Base-by-base conservation (phyloP, 2,113 vertebrate species). In the Coreoperca whiteheadi region DNA sequence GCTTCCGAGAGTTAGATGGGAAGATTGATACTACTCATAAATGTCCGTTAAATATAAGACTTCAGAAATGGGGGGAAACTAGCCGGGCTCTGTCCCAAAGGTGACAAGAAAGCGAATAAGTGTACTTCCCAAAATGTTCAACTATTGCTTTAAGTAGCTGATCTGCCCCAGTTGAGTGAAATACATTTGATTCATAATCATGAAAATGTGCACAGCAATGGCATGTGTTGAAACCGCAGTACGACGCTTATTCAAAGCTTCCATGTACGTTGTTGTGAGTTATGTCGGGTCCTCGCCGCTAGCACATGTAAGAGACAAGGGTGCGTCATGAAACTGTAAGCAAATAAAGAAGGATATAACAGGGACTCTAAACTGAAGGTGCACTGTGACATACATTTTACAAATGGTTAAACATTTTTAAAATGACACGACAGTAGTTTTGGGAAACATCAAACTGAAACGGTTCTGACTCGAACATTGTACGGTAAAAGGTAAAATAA, bases 401-500 rank as follows among this genome's bases (percentile, higher is more conserved):
- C n/a, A n/a, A n/a, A n/a, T n/a, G n/a, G n/a, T n/a, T n/a, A n/a
- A n/a, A n/a, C n/a, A n/a, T 67, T 37, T 34, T 59, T 57, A 30
- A 59, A 79, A 37, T 53, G 4, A 71, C 56, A 57, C 66, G n/a
- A 71, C 43, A 53, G 68, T 60, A 25, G 21, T 67, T 61, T 23
- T 20, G 6, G 39, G 21, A 83, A 30, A 74, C 63, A 64, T 70
- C 30, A 53, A 61, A 60, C 30, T n/a, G 51, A 30, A 68, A 53
- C 37, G 66, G 7, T 6, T 64, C 68, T 6, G 51, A 65, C 28
- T 50, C 23, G 16, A 41, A 60, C 37, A 50, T 21, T 60, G 60
- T 46, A 51, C 34, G 50, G 74, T 64, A 41, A 81, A n/a, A 80
- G 64, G 83, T 78, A 82, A 87, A 87, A 85, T 66, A 77, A 88